phyloP scores from a whole-genome alignment of 2,797 vertebrate species.

The Tapera naevia region DNA sequence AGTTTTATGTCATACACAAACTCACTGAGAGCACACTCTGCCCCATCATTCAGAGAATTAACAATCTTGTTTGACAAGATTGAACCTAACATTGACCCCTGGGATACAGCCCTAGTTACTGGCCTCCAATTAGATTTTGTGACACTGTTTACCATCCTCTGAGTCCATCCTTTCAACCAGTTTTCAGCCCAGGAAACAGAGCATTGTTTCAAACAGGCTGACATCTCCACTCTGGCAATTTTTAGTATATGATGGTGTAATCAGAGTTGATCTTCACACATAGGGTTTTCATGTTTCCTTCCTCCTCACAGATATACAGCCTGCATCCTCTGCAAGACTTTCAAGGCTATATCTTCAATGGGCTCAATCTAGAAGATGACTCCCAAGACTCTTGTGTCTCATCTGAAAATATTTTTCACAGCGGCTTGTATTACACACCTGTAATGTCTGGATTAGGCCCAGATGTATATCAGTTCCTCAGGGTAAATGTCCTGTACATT shows the following conservation, averaged over 20 bases:
- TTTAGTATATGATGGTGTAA: background rate
- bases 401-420: constrained; percentile 72
- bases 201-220: background rate
- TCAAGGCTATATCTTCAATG: constrained; percentile 64
- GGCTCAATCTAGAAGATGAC: constrained; percentile 69
- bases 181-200: background rate
- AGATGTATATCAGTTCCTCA: constrained; percentile 69
- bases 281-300: background rate
- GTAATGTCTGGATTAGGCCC: constrained; percentile 59
- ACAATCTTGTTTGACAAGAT: background rate
- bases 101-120: background rate
- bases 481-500: constrained; percentile 50
- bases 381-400: constrained; percentile 68
- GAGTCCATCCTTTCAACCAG: background rate
- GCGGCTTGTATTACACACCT: constrained; percentile 78
- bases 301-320: constrained; percentile 63
- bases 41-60: background rate
- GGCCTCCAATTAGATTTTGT: background rate
- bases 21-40: background rate
- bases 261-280: background rate
- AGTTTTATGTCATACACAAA: background rate
- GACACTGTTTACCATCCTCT: background rate
- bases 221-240: background rate
- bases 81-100: background rate
- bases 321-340: constrained; percentile 62